Conservation (phyloP, 2,113 vertebrate genomes). For the Lathamus discolor region DNA sequence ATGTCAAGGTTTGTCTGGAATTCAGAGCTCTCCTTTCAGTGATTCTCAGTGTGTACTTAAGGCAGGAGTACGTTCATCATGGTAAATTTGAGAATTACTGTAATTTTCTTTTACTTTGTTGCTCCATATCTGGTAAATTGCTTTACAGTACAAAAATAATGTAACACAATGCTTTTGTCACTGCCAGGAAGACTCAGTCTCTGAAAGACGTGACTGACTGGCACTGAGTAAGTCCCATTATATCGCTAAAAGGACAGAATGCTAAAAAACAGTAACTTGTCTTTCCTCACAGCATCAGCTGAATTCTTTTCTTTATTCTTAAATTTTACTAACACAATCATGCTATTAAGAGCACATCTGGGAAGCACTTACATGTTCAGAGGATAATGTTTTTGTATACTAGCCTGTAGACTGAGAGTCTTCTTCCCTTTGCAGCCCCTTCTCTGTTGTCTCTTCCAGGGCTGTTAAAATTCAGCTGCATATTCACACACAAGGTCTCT, state of each 20-base stretch:
- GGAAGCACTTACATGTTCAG: background rate
- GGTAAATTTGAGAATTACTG: constrained; percentile 66
- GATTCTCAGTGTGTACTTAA: constrained; percentile 46
- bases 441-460: background rate
- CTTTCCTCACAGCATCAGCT: background rate
- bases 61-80: constrained; percentile 10
- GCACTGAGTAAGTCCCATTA: background rate
- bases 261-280: background rate
- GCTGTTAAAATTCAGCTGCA: background rate
- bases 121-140: constrained; percentile 55
- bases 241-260: background rate
- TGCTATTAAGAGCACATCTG: background rate
- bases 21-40: constrained; percentile 55
- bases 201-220: constrained; percentile 11
- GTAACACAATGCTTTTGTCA: constrained; percentile 4
- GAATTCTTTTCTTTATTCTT: background rate
- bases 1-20: constrained; percentile 58
- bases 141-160: constrained; percentile 34
- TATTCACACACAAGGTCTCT: background rate
- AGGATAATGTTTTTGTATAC: background rate
- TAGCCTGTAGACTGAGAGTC: background rate
- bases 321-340: background rate
- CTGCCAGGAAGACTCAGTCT: background rate
- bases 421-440: background rate
- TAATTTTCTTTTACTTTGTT: constrained; percentile 58